Evolutionary conservation across 2,797 vertebrate species (phyloP).

Genomic region (Menidia menidia): DNA sequence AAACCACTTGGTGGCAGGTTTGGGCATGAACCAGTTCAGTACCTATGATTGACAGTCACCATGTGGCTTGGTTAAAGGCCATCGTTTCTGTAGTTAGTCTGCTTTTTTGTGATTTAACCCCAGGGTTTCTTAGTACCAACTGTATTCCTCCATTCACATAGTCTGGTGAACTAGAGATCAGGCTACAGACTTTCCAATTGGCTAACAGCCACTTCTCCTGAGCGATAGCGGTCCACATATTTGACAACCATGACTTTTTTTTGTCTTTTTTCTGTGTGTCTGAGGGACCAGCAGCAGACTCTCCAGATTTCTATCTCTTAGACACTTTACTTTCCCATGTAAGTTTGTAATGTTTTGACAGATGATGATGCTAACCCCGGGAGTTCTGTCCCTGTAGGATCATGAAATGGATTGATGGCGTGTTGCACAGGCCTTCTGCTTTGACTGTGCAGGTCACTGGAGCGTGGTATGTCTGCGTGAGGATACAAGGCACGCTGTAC

Average conservation of each 20-base stretch:
- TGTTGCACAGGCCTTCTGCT: constrained; percentile 27
- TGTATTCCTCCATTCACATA: not conserved
- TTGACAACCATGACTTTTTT: constrained; percentile 11
- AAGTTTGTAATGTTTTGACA: constrained; percentile 48
- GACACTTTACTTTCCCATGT: constrained; percentile 47
- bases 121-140: not conserved
- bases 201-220: not conserved
- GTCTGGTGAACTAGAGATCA: not conserved
- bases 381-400: constrained; percentile 38
- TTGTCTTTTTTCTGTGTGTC: not conserved
- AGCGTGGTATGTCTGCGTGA: constrained; percentile 30
- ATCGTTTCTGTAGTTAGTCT: not conserved
- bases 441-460: constrained; percentile 19
- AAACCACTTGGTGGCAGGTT: not conserved
- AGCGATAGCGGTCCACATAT: not conserved
- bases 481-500: not conserved
- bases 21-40: no score
- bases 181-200: not conserved
- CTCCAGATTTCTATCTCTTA: constrained; percentile 17
- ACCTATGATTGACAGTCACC: no score
- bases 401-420: constrained; percentile 47
- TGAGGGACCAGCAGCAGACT: constrained; percentile 8
- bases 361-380: constrained; percentile 32
- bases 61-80: no score
- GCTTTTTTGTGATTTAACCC: not conserved